Base-by-base conservation (phyloP, 2,797 vertebrate species). In the Characodon lateralis region DNA sequence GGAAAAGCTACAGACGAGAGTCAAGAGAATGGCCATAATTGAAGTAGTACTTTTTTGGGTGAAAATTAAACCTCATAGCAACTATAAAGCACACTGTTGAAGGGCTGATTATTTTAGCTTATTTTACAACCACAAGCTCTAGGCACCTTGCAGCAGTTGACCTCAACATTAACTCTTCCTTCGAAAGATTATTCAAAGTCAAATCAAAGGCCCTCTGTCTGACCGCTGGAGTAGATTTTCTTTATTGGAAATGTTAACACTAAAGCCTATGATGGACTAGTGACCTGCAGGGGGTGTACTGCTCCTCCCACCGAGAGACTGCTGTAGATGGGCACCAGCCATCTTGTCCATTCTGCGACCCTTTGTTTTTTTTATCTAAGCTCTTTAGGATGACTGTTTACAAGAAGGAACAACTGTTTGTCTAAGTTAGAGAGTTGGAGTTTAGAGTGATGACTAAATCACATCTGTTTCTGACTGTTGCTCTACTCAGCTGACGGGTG, bases 401-500 rank as follows among this genome's bases (percentile, higher is more conserved):
- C 43, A 61, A 12, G 24, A 16, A 14, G 61, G 10, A 12, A 18
- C 3, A n/a, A 35, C 70, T 35, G 46, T 41, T 10, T 0, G 0
- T 79, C 59, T 82, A 5, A 63, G 56, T 35, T 20, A 72, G 50
- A 43, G 59, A 6, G 10, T 59, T 48, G 2, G 10, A 43, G 18
- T 56, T 48, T 18, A 0, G 20, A 3, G 2, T 72, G 46, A 28
- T 9, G 48, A n/a, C 71, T 73, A 22, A 72, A 46, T 84, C 28
- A 48, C 58, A 24, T 35, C 22, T 28, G 4, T 28, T 58, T 69
- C 79, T 56, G 79, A 31, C 56, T 77, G 20, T 55, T 79, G 73
- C 48, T 87, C 1, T 26, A 0, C 56, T 3, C 79, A 99, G 98
- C 96, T 78, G 97, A 98, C 51, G 97, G 96, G 84, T 98, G 97